Percentiles rank a stretch among this genome's conserved stretches.
These are phyloP conservation scores for Ostrea denselamellosa DNA, from an alignment of 1,140 invertebrate genomes.

Conservation along the genomic window DNA sequence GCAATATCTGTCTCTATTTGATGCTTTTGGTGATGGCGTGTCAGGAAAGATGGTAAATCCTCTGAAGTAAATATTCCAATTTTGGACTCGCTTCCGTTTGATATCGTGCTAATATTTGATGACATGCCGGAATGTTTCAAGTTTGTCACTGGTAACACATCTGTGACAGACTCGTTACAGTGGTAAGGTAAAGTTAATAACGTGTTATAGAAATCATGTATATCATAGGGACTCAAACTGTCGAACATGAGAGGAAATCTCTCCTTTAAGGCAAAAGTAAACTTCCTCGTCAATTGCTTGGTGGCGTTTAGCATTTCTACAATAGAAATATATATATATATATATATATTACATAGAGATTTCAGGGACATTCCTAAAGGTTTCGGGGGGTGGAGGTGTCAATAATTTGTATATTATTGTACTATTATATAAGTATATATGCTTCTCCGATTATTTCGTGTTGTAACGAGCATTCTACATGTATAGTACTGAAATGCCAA, in stretches of 20 bases:
- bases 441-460: too few relatives aligned
- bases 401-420: too few relatives aligned
- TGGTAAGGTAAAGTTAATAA: constrained; percentile 2
- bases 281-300: constrained; percentile 53
- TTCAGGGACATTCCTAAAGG: too few relatives aligned
- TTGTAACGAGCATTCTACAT: too few relatives aligned
- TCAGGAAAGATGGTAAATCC: constrained; percentile 56
- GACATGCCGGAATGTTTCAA: constrained; percentile 6
- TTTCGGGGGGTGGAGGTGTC: too few relatives aligned
- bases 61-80: constrained; percentile 3
- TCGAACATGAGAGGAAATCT: constrained; percentile 45
- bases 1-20: constrained; percentile 50
- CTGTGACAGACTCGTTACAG: constrained; percentile 32
- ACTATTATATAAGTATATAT: too few relatives aligned
- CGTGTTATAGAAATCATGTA: constrained; percentile 56
- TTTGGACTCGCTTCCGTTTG: not conserved
- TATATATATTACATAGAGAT: too few relatives aligned
- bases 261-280: constrained; percentile 46
- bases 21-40: constrained; percentile 39
- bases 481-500: too few relatives aligned
- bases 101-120: not conserved
- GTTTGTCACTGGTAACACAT: constrained; percentile 10
- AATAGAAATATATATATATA: not conserved
- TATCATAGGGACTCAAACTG: constrained; percentile 40
- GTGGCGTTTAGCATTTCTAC: constrained; percentile 58